Base-by-base conservation (phyloP, 2,888 invertebrate genomes). In the Trissoscelio sp. region DNA sequence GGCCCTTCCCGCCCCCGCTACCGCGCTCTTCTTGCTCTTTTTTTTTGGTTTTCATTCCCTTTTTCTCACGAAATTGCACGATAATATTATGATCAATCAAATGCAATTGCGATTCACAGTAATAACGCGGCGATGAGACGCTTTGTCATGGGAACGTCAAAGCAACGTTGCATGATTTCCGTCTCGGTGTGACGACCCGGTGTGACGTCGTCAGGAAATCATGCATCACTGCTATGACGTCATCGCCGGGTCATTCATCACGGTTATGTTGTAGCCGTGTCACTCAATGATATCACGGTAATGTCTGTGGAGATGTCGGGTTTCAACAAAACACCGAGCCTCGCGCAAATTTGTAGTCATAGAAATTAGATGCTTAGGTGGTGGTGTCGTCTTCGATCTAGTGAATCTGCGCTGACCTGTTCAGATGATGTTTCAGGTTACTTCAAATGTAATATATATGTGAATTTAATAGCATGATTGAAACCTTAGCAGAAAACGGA, bases 171-270 rank as follows among this genome's bases (percentile, higher is more conserved):
- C 77, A 69, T 77, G 77, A 77, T 77, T 60, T 77, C 77, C 77
- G 77, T 44, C 69, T 44, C 62, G 51, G 64, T 34, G 66, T 74
- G 64, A 74, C 73, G 64, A 74, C 34, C 48, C 44, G 57, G 24
- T 77, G 77, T 62, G 77, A 78, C 77, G 69, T 69, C 69, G 62
- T 78, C 77, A 77, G 77, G 77, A 78, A 78, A 78, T 78, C 77
- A 78, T 78, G 77, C 62, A 78, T 78, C 78, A 78, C 70, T 12
- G 48, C 18, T 20, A 24, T 70, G 69, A 78, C 78, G 78, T 70
- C 78, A 78, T 64, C 64, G 64, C 28, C 24, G 60, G 78, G 70
- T 78, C 78, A 78, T 78, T 78, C 78, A 70, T 78, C 78, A 78
- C 64, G 20, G 57, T 24, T 64, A 48, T 20, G 57, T 31, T 48